A percentile compares a stretch with the other conserved stretches of the same genome.
These are phyloP conservation scores for Rhinichthys osculus DNA, from an alignment of 2,797 vertebrate species.

Conservation along the genomic window DNA sequence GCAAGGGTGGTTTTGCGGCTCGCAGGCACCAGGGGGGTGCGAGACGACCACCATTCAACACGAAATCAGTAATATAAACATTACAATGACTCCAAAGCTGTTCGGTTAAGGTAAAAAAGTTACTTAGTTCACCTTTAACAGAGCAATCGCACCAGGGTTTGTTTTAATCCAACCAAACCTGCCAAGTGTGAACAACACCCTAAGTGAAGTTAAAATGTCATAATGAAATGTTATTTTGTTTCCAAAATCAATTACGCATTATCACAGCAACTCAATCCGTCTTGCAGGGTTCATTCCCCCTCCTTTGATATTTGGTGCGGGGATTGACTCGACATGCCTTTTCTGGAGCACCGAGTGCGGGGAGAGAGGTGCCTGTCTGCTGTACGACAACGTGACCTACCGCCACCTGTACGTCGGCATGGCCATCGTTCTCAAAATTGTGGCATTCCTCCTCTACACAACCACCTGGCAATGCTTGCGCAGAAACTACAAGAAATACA, in stretches of 20 bases:
- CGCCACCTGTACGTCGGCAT: slow-evolving; percentile 95
- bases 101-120: too few species aligned
- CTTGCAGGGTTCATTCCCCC: slow-evolving; percentile 95
- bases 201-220: not conserved
- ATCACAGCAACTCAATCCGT: not conserved
- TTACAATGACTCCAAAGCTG: too few species aligned
- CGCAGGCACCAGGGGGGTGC: too few species aligned
- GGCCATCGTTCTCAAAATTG: slow-evolving; percentile 92
- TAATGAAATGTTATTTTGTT: not conserved
- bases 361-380: slow-evolving; percentile 89
- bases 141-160: too few species aligned
- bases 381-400: slow-evolving; percentile 94
- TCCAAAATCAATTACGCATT: not conserved
- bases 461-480: slow-evolving; percentile 96
- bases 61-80: too few species aligned
- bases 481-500: slow-evolving; percentile 96
- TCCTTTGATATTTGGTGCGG: slow-evolving; percentile 95
- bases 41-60: too few species aligned
- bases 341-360: slow-evolving; percentile 97
- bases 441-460: slow-evolving; percentile 93
- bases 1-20: too few species aligned
- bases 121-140: too few species aligned
- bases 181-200: not conserved
- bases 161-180: not conserved
- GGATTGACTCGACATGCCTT: slow-evolving; percentile 97